Evolutionary conservation across 2,888 invertebrate species (phyloP).

Genomic region (Drosophila pegasa): DNA sequence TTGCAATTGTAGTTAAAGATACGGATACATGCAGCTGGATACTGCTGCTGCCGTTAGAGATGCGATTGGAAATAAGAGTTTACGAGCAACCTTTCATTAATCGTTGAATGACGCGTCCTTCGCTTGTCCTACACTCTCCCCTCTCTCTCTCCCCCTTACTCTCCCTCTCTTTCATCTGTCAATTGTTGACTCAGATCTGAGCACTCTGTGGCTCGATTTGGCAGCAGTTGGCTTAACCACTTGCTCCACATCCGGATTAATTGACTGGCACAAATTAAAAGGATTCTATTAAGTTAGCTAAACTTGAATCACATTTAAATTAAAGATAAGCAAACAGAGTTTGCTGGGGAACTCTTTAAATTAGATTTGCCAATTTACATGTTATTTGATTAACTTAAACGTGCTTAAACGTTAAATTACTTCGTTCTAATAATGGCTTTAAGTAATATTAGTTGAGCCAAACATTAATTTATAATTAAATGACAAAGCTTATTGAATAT

Average conservation of each 20-base stretch:
- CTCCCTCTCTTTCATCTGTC: not conserved
- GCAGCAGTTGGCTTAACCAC: constrained; percentile 5
- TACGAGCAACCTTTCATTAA: constrained; percentile 27
- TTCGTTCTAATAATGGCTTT: not conserved
- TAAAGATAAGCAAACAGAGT: not conserved
- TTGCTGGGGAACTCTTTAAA: not conserved
- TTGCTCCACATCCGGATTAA: constrained; percentile 1
- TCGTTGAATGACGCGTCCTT: constrained; percentile 9
- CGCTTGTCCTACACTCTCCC: not conserved
- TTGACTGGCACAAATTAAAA: constrained; percentile 17
- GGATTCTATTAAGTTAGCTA: constrained; percentile 2
- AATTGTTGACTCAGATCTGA: constrained; percentile 8
- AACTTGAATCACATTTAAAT: constrained; percentile 12
- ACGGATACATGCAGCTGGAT: not conserved
- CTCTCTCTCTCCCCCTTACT: not conserved
- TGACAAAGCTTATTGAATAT: not conserved
- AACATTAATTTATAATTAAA: not conserved
- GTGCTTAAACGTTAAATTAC: too few species aligned
- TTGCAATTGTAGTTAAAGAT: constrained; percentile 39
- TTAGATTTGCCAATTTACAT: not conserved
- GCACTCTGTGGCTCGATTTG: not conserved
- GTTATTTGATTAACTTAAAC: too few species aligned
- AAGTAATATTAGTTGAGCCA: not conserved
- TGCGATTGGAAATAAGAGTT: constrained; percentile 3
- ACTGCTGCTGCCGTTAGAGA: constrained; percentile 14